These are phyloP conservation scores for Amphiprion clarkii DNA, from an alignment of 2,797 vertebrate genomes.

Conservation along the genomic window DNA sequence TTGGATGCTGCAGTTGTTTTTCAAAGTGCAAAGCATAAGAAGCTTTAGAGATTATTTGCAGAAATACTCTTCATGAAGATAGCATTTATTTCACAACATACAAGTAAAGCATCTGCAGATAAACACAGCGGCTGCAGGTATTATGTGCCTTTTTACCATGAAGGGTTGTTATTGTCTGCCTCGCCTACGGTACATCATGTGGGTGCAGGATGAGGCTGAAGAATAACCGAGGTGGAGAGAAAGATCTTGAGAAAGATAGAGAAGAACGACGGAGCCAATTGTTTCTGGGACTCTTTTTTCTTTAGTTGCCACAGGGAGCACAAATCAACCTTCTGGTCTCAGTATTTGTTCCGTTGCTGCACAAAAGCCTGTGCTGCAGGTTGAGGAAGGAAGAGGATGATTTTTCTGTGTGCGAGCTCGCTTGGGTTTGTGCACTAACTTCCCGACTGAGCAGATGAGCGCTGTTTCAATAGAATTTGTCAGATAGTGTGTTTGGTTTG, in stretches of 20 bases:
- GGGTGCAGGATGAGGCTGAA: constrained; percentile 14
- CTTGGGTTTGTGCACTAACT: constrained; percentile 10
- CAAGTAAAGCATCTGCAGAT: constrained; percentile 16
- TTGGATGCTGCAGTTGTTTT: constrained; percentile 41
- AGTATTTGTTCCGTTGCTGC: constrained; percentile 34
- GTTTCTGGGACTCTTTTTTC: constrained; percentile 33
- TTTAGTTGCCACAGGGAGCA: constrained; percentile 6
- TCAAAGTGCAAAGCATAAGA: constrained; percentile 47
- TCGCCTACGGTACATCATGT: constrained; percentile 4
- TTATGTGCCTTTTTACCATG: constrained; percentile 22
- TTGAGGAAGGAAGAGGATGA: not conserved
- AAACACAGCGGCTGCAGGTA: constrained; percentile 16
- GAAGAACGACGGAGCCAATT: constrained; percentile 34
- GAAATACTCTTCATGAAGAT: constrained; percentile 30
- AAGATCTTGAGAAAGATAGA: constrained; percentile 32
- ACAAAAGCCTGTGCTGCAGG: constrained; percentile 13
- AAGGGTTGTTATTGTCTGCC: constrained; percentile 32
- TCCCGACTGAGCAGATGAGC: constrained; percentile 25
- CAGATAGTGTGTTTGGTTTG: constrained; percentile 31
- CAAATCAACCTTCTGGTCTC: constrained; percentile 19
- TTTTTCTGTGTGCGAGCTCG: constrained; percentile 1
- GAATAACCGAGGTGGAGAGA: constrained; percentile 18
- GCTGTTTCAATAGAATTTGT: constrained; percentile 21
- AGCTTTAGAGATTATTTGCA: constrained; percentile 53
- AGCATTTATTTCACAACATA: constrained; percentile 21